A percentile compares a stretch with the other conserved stretches of the same genome.
phyloP scores from a whole-genome alignment of 92 coral and sea anemone genomes.

The Siderastrea siderea region DNA sequence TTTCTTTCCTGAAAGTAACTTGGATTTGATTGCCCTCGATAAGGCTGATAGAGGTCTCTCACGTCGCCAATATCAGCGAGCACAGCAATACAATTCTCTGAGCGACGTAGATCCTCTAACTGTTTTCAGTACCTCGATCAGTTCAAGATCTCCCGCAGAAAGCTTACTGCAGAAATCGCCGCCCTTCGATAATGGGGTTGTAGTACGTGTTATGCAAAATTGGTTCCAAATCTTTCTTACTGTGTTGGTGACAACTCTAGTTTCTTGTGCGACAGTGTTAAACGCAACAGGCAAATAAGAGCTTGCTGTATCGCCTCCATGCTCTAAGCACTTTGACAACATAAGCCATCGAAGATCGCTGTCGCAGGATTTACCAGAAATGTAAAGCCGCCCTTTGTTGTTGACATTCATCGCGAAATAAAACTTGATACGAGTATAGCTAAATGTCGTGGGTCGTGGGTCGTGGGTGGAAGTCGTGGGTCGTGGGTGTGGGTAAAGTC shows the following conservation, averaged over 20 bases:
- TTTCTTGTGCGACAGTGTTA: conserved; percentile 33
- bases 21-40: conserved; percentile 50
- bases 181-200: conserved; percentile 23
- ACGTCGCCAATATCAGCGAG: conserved; percentile 42
- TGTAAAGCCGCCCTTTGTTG: conserved; percentile 22
- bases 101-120: conserved; percentile 27
- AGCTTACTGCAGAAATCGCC: conserved; percentile 40
- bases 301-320: conserved; percentile 29
- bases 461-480: no score
- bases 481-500: no score
- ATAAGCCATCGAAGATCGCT: conserved; percentile 30
- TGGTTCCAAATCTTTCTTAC: conserved; percentile 54
- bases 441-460: no score
- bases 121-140: conserved; percentile 44
- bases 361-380: conserved; percentile 18
- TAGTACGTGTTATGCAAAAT: conserved; percentile 37
- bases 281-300: conserved; percentile 40
- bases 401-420: conserved; percentile 45
- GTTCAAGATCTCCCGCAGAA: conserved; percentile 43
- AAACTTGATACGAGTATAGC: no score
- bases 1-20: conserved; percentile 52
- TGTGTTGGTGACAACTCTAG: conserved; percentile 50
- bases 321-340: no score
- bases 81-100: conserved; percentile 36
- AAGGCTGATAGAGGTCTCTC: conserved; percentile 32